phyloP scores from a whole-genome alignment of 2,113 vertebrate species.

The Epinephelus fuscoguttatus region DNA sequence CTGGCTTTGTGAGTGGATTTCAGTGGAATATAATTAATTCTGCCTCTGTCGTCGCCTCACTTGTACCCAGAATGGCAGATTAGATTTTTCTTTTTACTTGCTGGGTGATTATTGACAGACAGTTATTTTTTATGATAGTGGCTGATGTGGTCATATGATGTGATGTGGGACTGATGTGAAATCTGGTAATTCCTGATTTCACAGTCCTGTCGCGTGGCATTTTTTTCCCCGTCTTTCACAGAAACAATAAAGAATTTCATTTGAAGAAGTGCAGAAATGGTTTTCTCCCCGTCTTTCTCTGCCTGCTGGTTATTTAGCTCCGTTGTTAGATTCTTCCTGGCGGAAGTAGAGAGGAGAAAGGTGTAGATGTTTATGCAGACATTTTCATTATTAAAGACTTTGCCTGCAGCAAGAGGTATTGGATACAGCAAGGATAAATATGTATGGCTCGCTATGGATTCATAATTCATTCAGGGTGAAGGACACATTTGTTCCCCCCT shows the following conservation, averaged over 20 bases:
- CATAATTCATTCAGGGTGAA: constrained; percentile 74
- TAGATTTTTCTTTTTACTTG: background rate
- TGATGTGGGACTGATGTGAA: background rate
- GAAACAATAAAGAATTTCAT: background rate
- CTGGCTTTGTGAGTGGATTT: background rate
- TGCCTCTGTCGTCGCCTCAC: background rate
- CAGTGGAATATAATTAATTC: background rate
- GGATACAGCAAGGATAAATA: constrained; percentile 69
- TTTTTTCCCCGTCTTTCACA: background rate
- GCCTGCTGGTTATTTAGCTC: constrained; percentile 19
- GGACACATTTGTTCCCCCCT: constrained; percentile 66
- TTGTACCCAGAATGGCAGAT: background rate
- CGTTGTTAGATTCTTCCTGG: constrained; percentile 10
- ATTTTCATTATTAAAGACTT: constrained; percentile 74
- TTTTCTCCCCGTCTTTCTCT: background rate
- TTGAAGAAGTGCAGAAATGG: background rate
- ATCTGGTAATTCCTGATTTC: background rate
- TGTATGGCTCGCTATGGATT: constrained; percentile 65
- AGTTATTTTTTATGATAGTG: background rate
- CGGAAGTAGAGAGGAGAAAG: constrained; percentile 38
- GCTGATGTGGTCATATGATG: background rate
- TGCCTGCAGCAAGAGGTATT: constrained; percentile 62
- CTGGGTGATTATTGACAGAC: background rate
- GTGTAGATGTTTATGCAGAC: constrained; percentile 74
- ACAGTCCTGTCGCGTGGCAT: background rate